Percentiles rank a stretch among this genome's conserved stretches.
Evolutionary conservation across 2,113 vertebrate genomes (phyloP).

Genomic region (Oenanthe oenanthe): DNA sequence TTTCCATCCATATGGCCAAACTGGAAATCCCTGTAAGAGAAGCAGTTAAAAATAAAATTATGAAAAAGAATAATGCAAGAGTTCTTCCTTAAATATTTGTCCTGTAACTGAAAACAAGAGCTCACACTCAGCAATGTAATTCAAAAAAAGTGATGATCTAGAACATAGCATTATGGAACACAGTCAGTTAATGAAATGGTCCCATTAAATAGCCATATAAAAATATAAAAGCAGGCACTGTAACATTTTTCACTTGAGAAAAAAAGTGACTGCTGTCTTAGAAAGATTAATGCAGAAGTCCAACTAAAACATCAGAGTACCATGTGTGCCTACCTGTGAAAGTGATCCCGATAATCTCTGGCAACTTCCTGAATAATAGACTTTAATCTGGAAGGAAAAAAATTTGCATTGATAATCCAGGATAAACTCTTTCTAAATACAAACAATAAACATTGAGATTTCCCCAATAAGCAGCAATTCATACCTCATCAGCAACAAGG

Average conservation of each 20-base stretch:
- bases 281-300: neutral
- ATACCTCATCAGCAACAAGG: neutral
- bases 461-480: neutral
- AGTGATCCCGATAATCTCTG: slow-evolving; percentile 88
- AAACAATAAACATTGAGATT: neutral
- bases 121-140: neutral
- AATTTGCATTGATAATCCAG: neutral
- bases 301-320: neutral
- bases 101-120: neutral
- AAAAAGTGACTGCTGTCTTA: neutral
- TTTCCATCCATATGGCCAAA: slow-evolving; percentile 98
- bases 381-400: slow-evolving; percentile 83
- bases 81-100: neutral
- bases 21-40: slow-evolving; percentile 83
- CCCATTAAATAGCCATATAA: neutral
- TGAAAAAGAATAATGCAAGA: neutral
- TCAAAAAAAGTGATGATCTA: neutral
- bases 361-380: slow-evolving; percentile 90
- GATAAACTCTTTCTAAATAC: neutral
- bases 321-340: slow-evolving; percentile 84
- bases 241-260: neutral
- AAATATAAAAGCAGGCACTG: neutral
- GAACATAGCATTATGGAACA: neutral
- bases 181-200: neutral
- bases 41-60: neutral